Conservation (phyloP, 2,113 vertebrate species). For the Galeopterus variegatus region DNA sequence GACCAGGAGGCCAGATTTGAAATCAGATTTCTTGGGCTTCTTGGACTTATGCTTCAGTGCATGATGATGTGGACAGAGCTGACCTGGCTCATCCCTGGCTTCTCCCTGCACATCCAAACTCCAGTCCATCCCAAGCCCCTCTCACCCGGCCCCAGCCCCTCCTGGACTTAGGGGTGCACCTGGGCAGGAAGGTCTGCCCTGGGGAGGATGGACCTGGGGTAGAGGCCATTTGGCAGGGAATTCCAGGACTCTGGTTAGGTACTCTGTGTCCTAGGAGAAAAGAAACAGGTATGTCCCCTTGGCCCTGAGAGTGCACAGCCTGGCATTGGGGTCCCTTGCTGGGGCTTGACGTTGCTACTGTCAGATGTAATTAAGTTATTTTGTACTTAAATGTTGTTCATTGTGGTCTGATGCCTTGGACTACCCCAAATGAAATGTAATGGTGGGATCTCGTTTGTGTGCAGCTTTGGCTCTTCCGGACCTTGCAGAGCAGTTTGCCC, state of each 20-base stretch:
- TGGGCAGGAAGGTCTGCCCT: neutral
- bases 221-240: neutral
- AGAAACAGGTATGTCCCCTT: neutral
- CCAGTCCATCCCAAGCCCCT: neutral
- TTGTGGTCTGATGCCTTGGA: conserved; percentile 31
- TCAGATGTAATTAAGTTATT: conserved; percentile 47
- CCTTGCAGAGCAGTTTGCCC: conserved; percentile 95
- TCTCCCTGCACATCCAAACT: neutral
- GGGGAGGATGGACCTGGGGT: neutral
- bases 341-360: neutral
- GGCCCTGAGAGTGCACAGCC: neutral
- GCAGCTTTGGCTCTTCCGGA: conserved; percentile 93
- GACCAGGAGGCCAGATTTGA: neutral
- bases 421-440: conserved; percentile 1
- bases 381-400: conserved; percentile 48
- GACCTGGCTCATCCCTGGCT: rapidly evolving
- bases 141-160: neutral
- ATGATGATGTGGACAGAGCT: neutral
- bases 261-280: neutral
- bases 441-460: conserved; percentile 49
- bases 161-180: neutral
- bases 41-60: neutral
- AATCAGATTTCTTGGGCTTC: neutral
- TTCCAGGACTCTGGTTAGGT: neutral
- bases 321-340: rapidly evolving